Percentiles rank a stretch among this genome's conserved stretches.
Evolutionary conservation across 2,797 vertebrate species (phyloP).

Genomic region (Fistularia tabacaria): DNA sequence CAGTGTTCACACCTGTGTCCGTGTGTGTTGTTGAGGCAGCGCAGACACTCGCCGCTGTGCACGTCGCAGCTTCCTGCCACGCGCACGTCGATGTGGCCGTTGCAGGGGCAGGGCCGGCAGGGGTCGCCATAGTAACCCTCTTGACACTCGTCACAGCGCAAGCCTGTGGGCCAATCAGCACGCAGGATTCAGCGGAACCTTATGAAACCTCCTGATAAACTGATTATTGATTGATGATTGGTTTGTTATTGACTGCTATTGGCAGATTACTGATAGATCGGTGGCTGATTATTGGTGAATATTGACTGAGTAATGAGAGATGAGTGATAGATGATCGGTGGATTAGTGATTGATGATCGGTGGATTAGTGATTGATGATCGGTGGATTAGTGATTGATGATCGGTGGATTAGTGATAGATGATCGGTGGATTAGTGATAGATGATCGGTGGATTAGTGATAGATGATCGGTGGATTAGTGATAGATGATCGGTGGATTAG

Average conservation of each 20-base stretch:
- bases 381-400: too few relatives aligned
- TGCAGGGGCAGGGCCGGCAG: slow-evolving; percentile 82
- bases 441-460: too few relatives aligned
- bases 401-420: too few relatives aligned
- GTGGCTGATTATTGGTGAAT: neutral
- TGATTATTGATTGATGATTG: neutral
- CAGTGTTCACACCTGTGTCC: slow-evolving; percentile 78
- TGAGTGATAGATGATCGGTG: too few relatives aligned
- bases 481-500: too few relatives aligned
- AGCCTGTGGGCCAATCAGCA: slow-evolving; percentile 63
- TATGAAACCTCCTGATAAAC: neutral
- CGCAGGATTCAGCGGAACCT: neutral
- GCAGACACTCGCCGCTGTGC: slow-evolving; percentile 78
- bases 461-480: too few relatives aligned
- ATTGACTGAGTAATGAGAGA: too few relatives aligned
- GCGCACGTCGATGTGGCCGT: slow-evolving; percentile 72
- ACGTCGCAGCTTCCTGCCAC: slow-evolving; percentile 78
- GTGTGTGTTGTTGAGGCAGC: slow-evolving; percentile 74
- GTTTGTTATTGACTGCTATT: too few relatives aligned
- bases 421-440: too few relatives aligned
- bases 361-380: too few relatives aligned
- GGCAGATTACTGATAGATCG: neutral
- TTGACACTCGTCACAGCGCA: slow-evolving; percentile 80
- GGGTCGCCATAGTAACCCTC: slow-evolving; percentile 86
- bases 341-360: too few relatives aligned